These are phyloP conservation scores for Agrochola litura DNA, from an alignment of 2,888 invertebrate species.

Conservation along the genomic window DNA sequence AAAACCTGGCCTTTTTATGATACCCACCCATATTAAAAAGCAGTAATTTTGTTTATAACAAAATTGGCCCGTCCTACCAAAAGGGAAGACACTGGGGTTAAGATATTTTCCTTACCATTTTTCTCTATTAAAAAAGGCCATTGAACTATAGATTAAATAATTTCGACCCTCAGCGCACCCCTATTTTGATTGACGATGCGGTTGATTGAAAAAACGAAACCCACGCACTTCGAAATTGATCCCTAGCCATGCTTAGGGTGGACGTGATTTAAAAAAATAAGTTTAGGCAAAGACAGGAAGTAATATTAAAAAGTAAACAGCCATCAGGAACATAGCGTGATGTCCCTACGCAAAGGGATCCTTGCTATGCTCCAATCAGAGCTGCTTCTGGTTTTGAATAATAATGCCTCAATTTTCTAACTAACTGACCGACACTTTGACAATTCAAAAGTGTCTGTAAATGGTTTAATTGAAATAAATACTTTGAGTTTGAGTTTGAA, in stretches of 20 bases:
- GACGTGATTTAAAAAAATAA: slow-evolving; percentile 58
- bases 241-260: slow-evolving; percentile 64
- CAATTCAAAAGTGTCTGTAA: too few species aligned
- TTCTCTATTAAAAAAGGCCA: slow-evolving; percentile 60
- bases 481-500: too few species aligned
- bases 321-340: slow-evolving; percentile 6
- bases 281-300: slow-evolving; percentile 31
- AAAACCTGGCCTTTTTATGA: not conserved
- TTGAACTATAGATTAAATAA: slow-evolving; percentile 69
- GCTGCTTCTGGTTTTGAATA: not conserved
- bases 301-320: slow-evolving; percentile 46
- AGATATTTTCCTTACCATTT: slow-evolving; percentile 16
- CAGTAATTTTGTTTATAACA: too few species aligned
- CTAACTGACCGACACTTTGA: too few species aligned
- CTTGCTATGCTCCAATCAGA: not conserved
- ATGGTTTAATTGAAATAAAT: too few species aligned
- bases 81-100: slow-evolving; percentile 1
- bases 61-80: not conserved
- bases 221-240: slow-evolving; percentile 71
- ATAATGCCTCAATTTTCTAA: too few species aligned
- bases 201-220: slow-evolving; percentile 78
- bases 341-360: not conserved
- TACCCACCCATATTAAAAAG: not conserved
- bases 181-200: slow-evolving; percentile 79
- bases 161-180: slow-evolving; percentile 72